phyloP scores from a whole-genome alignment of 2,797 vertebrate species.

The Syndactyla subalaris region DNA sequence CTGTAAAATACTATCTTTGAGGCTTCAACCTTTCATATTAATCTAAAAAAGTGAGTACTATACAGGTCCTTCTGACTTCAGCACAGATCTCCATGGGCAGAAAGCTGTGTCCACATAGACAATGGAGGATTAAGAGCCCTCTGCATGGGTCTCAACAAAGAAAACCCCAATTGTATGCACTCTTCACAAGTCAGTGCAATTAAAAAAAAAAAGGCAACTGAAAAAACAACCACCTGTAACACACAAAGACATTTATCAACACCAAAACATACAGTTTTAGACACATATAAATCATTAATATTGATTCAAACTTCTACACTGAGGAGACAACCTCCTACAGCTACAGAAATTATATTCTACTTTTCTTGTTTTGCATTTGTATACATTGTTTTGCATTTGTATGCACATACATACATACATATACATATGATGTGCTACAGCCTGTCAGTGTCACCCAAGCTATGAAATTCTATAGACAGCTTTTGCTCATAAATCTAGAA shows the following conservation, averaged over 20 bases:
- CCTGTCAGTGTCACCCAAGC: background rate
- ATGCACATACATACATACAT: accelerated
- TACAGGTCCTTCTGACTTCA: background rate
- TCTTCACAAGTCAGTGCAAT: background rate
- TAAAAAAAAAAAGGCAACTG: background rate
- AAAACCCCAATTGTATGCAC: background rate
- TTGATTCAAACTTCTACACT: background rate
- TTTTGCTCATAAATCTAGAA: slow-evolving; percentile 40
- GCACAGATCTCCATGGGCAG: background rate
- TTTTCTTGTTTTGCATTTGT: background rate
- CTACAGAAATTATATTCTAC: background rate
- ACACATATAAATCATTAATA: background rate
- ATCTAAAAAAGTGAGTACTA: background rate
- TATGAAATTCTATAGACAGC: slow-evolving; percentile 25
- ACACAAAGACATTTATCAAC: background rate
- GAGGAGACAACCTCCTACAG: background rate
- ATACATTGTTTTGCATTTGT: background rate
- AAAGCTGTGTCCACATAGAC: background rate
- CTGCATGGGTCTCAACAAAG: background rate
- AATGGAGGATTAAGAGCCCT: background rate
- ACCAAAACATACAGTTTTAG: background rate
- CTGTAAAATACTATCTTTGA: background rate
- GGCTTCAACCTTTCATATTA: background rate
- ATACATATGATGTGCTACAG: background rate
- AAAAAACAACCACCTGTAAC: background rate